A percentile compares a stretch with the other conserved stretches of the same genome.
These are phyloP conservation scores for Acronicta leporina DNA, from an alignment of 2,888 invertebrate genomes.

Conservation along the genomic window DNA sequence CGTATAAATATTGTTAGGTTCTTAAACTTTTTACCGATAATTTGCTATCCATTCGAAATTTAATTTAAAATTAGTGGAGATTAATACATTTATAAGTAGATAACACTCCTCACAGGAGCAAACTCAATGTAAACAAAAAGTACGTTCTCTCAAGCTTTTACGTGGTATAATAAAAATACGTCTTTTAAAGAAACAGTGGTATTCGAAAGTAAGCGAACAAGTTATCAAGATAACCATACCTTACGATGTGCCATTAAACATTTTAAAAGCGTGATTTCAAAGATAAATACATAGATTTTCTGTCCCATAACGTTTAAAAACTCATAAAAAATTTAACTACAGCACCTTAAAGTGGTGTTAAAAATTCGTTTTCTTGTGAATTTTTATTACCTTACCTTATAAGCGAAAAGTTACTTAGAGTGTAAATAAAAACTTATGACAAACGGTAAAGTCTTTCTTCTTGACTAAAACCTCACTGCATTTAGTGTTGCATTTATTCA, in stretches of 20 bases:
- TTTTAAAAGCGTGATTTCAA: constrained; percentile 23
- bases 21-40: too few relatives aligned
- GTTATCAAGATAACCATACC: constrained; percentile 13
- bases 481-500: constrained; percentile 46
- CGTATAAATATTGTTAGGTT: too few relatives aligned
- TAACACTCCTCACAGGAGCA: too few relatives aligned
- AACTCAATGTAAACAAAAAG: too few relatives aligned
- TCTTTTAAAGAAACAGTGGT: not conserved
- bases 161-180: not conserved
- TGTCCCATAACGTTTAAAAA: constrained; percentile 34
- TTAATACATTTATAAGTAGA: too few relatives aligned
- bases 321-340: constrained; percentile 40
- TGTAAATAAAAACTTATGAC: constrained; percentile 56
- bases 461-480: constrained; percentile 40
- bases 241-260: constrained; percentile 14
- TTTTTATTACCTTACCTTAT: constrained; percentile 49
- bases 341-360: constrained; percentile 19
- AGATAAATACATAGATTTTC: constrained; percentile 29
- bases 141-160: too few relatives aligned
- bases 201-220: constrained; percentile 7
- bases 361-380: constrained; percentile 41
- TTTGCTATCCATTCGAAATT: too few relatives aligned
- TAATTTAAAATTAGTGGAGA: too few relatives aligned
- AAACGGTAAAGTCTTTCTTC: constrained; percentile 40
- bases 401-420: constrained; percentile 50